phyloP scores from a whole-genome alignment of 2,888 invertebrate species.

The Heliothis peltigera region DNA sequence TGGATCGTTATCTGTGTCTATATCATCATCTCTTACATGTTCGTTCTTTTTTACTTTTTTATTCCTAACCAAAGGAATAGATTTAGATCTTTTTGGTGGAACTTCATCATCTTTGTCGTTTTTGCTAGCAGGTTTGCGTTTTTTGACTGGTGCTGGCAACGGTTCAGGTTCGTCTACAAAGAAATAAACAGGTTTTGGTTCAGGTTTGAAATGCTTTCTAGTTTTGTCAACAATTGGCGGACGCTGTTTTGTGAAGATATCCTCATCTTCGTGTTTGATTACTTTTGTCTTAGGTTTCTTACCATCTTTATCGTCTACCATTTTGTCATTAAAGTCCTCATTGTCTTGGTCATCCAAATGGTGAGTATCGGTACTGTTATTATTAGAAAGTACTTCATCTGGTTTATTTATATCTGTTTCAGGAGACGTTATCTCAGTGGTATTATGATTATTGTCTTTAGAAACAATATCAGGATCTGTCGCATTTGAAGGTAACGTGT shows the following conservation, averaged over 20 bases:
- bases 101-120: conserved; percentile 2
- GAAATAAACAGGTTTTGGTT: conserved; percentile 23
- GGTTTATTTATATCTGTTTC: conserved; percentile 7
- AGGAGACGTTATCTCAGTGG: conserved; percentile 31
- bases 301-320: background rate
- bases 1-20: background rate
- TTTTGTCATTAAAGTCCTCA: background rate
- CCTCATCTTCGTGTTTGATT: background rate
- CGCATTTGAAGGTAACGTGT: background rate
- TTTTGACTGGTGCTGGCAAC: conserved; percentile 14
- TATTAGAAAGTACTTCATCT: background rate
- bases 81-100: conserved; percentile 15
- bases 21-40: background rate
- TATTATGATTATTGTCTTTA: conserved; percentile 17
- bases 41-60: background rate
- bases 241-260: background rate
- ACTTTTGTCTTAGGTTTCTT: background rate
- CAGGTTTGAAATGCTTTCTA: background rate
- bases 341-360: background rate
- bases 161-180: conserved; percentile 41
- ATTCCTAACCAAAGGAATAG: conserved; percentile 14
- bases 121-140: background rate
- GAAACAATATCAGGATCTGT: background rate
- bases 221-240: background rate
- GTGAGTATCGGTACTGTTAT: conserved; percentile 9